A percentile compares a stretch with the other conserved stretches of the same genome.
Evolutionary conservation across 1,140 invertebrate species (phyloP).

Genomic region (Brachionus angularis): DNA sequence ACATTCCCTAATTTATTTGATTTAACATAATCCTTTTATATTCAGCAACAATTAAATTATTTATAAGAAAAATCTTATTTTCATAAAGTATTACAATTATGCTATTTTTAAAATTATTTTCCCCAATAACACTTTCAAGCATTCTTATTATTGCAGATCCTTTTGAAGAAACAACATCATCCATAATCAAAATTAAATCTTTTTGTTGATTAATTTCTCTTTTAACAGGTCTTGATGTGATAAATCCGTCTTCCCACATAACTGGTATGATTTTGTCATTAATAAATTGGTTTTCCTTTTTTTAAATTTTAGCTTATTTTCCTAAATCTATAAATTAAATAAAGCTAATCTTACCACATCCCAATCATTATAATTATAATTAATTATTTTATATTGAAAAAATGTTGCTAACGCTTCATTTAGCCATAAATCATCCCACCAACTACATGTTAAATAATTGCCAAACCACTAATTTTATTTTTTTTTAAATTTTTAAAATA

Average conservation of each 20-base stretch:
- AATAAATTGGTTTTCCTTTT: constrained; percentile 59
- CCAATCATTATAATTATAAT: neutral
- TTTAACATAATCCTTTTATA: neutral
- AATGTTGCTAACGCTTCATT: constrained; percentile 59
- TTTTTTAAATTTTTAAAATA: too few species aligned
- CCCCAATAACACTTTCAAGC: constrained; percentile 25
- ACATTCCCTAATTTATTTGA: neutral
- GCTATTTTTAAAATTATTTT: neutral
- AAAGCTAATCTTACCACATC: neutral
- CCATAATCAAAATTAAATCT: neutral
- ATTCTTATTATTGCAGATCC: constrained; percentile 7
- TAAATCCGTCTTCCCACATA: constrained; percentile 39
- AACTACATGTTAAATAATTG: constrained; percentile 69
- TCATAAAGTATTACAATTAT: neutral
- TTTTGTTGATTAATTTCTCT: neutral
- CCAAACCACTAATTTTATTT: constrained; percentile 70
- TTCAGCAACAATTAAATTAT: neutral
- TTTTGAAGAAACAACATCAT: constrained; percentile 15
- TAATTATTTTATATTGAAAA: constrained; percentile 46
- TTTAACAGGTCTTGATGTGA: constrained; percentile 18
- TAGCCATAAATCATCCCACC: constrained; percentile 61
- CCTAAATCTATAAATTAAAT: constrained; percentile 47
- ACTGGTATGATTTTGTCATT: constrained; percentile 16
- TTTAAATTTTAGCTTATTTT: constrained; percentile 56
- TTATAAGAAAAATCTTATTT: too few species aligned